Percentiles rank a stretch among this genome's conserved stretches.
Conservation (phyloP, 2,797 vertebrate species). For the Eospalax fontanierii region DNA sequence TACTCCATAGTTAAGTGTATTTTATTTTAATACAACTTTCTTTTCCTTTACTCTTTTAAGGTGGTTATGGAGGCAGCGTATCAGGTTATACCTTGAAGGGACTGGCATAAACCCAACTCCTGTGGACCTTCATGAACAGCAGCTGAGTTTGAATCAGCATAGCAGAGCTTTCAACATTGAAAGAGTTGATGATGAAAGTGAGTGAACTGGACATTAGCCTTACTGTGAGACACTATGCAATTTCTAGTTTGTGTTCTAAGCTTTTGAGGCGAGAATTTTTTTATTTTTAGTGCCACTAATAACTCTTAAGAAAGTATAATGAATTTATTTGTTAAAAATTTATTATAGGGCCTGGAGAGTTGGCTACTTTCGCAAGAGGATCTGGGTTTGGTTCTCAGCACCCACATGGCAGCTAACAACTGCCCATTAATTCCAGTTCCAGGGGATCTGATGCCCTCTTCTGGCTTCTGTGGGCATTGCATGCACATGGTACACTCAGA, state of each 20-base stretch:
- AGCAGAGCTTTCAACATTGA: conserved; percentile 94
- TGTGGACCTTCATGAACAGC: conserved; percentile 97
- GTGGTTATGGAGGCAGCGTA: conserved; percentile 98
- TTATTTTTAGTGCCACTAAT: conserved; percentile 9
- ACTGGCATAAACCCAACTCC: conserved; percentile 96
- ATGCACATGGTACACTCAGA: no score
- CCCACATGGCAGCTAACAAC: no score
- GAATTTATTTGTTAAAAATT: conserved; percentile 9
- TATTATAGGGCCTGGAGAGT: background rate
- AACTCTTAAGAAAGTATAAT: conserved; percentile 20
- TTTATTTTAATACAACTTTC: conserved; percentile 34
- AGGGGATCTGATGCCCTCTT: no score
- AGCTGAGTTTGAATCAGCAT: conserved; percentile 97
- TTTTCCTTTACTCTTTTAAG: conserved; percentile 86
- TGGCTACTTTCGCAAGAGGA: no score
- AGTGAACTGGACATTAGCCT: conserved; percentile 71
- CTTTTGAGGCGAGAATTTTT: conserved; percentile 36
- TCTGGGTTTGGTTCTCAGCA: no score
- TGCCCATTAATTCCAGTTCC: no score
- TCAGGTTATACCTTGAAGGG: conserved; percentile 96
- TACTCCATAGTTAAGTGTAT: conserved; percentile 17
- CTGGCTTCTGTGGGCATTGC: no score
- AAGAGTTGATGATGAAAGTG: conserved; percentile 90
- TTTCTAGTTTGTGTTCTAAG: conserved; percentile 26
- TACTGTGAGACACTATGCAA: conserved; percentile 3